Conservation (phyloP, 2,797 vertebrate species). For the Ceryle rudis region DNA sequence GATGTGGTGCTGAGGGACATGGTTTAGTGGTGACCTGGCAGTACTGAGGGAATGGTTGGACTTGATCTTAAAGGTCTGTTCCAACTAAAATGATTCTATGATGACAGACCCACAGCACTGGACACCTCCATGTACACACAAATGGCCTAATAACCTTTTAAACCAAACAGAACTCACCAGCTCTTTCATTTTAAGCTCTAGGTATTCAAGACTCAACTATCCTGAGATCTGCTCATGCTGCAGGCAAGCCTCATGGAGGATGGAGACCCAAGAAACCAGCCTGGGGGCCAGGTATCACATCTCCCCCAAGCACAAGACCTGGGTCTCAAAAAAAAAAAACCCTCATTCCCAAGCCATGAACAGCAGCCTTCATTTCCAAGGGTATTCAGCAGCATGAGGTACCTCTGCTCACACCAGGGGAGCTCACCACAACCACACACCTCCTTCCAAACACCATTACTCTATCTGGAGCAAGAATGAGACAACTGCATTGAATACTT, state of each 20-base stretch:
- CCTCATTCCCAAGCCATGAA: neutral
- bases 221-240: neutral
- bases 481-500: neutral
- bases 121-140: neutral
- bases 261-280: neutral
- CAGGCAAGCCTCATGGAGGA: neutral
- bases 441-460: neutral
- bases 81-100: neutral
- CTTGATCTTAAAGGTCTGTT: neutral
- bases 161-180: neutral
- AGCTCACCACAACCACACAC: neutral
- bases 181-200: neutral
- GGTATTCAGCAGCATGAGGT: neutral
- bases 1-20: neutral
- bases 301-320: neutral
- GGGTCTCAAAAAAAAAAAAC: neutral
- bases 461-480: neutral
- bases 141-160: neutral
- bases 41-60: neutral
- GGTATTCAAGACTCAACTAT: neutral
- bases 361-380: neutral
- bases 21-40: neutral
- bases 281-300: neutral
- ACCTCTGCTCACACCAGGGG: neutral
- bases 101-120: neutral